phyloP scores from a whole-genome alignment of 1,140 invertebrate species.

The Aphidius gifuensis region DNA sequence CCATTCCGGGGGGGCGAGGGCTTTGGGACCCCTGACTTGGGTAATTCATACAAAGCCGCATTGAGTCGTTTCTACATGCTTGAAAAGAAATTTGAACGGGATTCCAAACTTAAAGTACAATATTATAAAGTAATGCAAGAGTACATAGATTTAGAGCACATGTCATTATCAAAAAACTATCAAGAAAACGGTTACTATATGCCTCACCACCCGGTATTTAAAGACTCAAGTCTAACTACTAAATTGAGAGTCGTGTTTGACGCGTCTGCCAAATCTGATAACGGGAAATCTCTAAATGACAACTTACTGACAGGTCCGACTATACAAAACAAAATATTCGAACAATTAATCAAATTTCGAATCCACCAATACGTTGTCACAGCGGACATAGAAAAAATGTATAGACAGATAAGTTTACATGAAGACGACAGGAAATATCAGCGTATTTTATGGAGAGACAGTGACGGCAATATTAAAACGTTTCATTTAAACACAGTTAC shows the following conservation, averaged over 20 bases:
- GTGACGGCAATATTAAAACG: too few species aligned
- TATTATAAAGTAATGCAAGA: slow-evolving; percentile 26
- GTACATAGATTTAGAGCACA: slow-evolving; percentile 23
- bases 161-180: not conserved
- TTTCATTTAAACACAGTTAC: too few species aligned
- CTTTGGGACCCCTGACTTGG: slow-evolving; percentile 3
- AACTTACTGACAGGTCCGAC: slow-evolving; percentile 1
- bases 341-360: not conserved
- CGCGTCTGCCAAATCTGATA: slow-evolving; percentile 28
- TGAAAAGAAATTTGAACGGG: slow-evolving; percentile 20
- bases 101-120: slow-evolving; percentile 13
- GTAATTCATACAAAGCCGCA: slow-evolving; percentile 15
- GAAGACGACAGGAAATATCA: not conserved
- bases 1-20: too few species aligned
- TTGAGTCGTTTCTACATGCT: slow-evolving; percentile 5
- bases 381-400: slow-evolving; percentile 6
- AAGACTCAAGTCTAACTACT: slow-evolving; percentile 27
- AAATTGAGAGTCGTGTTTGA: slow-evolving; percentile 35
- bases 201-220: slow-evolving; percentile 34
- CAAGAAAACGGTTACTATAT: slow-evolving; percentile 25
- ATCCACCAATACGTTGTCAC: not conserved
- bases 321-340: slow-evolving; percentile 3
- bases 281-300: slow-evolving; percentile 13
- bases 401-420: not conserved
- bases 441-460: too few species aligned